Evolutionary conservation across 2,888 invertebrate species (phyloP), one percentile per base, ranked within the genome.

Genomic region (Vandiemenella viatica): DNA sequence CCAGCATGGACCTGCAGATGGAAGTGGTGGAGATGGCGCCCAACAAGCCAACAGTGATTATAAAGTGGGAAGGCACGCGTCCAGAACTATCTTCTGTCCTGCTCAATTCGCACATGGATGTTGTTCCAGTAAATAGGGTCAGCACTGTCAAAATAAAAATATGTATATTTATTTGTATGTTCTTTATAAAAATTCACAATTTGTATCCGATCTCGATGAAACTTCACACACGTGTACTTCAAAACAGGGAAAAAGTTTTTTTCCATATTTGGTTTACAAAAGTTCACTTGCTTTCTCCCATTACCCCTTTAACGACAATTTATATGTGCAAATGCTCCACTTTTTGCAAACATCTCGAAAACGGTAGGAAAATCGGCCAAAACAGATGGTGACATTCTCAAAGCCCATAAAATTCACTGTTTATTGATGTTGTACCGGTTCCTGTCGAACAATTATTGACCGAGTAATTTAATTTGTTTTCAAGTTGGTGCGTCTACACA

Each of bases 101-200:
- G 52, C 66, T 75, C 21, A 74, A 73, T 58, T 73, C 71, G 4
- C 75, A 76, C 57, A 73, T 69, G 45, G 75, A 75, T 59, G 75
- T 76, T 13, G 75, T 76, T 5, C 74, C 75, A 10, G 75, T 74
- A 0, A 72, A 68, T 55, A 61, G 60, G 20, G 71, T 71, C 68
- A 75, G 72, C n/a, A n/a, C n/a, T n/a, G n/a, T n/a, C n/a, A n/a
- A n/a, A n/a, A n/a, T n/a, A n/a, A n/a, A n/a, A n/a, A n/a, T n/a
- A n/a, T n/a, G n/a, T n/a, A n/a, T n/a, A n/a, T n/a, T n/a, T 32
- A 32, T 32, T 32, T 32, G 2, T 13, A 4, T 2, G 3, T 3
- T 3, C 32, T 13, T 32, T 3, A n/a, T n/a, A n/a, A n/a, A n/a
- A n/a, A n/a, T n/a, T n/a, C n/a, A n/a, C n/a, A n/a, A n/a, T n/a